Evolutionary conservation across 2,797 vertebrate species (phyloP), one percentile per base, ranked within the genome.

Genomic region (Chanos chanos): DNA sequence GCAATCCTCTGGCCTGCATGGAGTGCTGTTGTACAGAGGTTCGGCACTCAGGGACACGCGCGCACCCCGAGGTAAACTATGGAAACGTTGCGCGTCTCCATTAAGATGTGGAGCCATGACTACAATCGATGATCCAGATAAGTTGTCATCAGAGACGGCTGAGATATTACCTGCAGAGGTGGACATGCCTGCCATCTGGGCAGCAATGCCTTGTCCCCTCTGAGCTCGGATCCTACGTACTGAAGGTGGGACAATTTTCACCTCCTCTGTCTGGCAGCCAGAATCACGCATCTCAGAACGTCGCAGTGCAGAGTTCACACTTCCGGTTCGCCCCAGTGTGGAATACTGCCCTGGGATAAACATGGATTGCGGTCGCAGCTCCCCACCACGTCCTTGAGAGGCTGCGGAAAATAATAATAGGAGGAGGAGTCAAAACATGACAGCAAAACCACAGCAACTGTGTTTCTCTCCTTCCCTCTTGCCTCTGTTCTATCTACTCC

Each of bases 201-300:
- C 92, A 0, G 96, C 94, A 10, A 99, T 96, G 30, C 96, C 94
- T 57, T 97, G 94, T 45, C 96, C 96, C 58, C 91, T 91, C 76
- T 99, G 94, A 0, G 96, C 95, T 18, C 97, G 83, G 76, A 99
- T 99, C 72, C 96, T 92, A 61, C 97, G 90, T 86, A 99, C 84
- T 0, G 96, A 98, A 6, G 97, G 97, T 0, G 96, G 96, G 0
- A 99, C 92, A 0, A 98, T 76, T 81, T 92, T 96, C 28, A 93
- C 79, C 15, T 93, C 92, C 66, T 99, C 96, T 0, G 96, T 99
- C 87, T 99, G 97, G 83, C 94, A 96, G 86, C 94, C 87, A 7
- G 92, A 92, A 76, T 99, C 95, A 83, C 90, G 90, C 61, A 89
- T 97, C 37, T 85, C 88, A 0, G 87, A 94, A 48, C 83, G 87